Conservation (phyloP, 2,113 vertebrate genomes). For the Delphinapterus leucas region DNA sequence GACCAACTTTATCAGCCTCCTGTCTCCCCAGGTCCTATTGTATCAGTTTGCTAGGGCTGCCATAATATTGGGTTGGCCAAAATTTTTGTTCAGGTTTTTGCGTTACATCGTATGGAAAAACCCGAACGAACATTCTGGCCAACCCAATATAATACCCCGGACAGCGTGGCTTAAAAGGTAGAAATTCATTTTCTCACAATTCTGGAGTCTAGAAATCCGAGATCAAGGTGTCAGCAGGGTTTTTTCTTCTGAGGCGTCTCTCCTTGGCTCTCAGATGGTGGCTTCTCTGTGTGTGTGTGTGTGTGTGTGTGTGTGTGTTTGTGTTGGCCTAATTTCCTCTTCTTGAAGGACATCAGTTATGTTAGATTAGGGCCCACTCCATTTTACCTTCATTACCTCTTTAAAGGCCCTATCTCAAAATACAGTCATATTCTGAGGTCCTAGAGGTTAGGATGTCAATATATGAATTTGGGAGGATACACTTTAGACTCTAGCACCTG, state of each 20-base stretch:
- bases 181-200: neutral
- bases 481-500: neutral
- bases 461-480: neutral
- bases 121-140: too few relatives aligned
- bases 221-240: neutral
- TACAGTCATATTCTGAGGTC: neutral
- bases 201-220: neutral
- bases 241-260: neutral
- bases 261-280: neutral
- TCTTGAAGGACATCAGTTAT: neutral
- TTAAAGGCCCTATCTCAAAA: neutral
- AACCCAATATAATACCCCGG: neutral
- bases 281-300: neutral
- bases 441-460: neutral
- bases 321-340: neutral
- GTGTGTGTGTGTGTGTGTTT: fast-evolving
- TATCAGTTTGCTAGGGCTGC: neutral
- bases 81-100: too few relatives aligned
- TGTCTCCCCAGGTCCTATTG: neutral
- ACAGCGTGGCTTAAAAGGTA: neutral
- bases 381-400: neutral
- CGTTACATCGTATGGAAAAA: too few relatives aligned
- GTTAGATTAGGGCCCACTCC: neutral
- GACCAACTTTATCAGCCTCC: neutral
- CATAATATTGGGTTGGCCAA: too few relatives aligned